Percentiles rank a stretch among this genome's conserved stretches.
Evolutionary conservation across 2,113 vertebrate genomes (phyloP).

Genomic region (Ariopsis seemanni): DNA sequence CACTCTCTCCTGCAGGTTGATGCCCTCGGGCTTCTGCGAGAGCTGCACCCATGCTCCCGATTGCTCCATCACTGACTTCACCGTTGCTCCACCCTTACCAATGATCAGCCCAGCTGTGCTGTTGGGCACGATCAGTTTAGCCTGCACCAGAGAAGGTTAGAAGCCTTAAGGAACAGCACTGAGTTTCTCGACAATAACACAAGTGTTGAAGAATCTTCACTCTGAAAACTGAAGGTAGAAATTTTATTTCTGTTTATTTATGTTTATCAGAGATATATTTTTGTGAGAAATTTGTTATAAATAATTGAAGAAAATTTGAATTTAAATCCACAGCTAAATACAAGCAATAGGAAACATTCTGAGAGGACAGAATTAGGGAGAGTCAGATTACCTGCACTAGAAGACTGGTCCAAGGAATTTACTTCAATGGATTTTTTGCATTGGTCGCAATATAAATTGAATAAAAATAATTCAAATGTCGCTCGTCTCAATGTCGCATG

Average conservation of each 20-base stretch:
- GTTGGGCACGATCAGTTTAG: slow-evolving; percentile 92
- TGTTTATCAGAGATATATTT: not conserved
- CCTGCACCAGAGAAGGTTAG: slow-evolving; percentile 68
- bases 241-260: not conserved
- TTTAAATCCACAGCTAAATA: not conserved
- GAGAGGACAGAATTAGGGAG: not conserved
- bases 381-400: not conserved
- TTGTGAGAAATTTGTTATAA: not conserved
- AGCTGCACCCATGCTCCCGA: slow-evolving; percentile 94
- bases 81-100: slow-evolving; percentile 88
- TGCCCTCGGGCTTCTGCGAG: slow-evolving; percentile 90
- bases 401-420: not conserved
- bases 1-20: slow-evolving; percentile 92
- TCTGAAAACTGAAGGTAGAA: not conserved
- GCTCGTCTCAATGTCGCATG: not conserved
- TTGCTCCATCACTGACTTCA: slow-evolving; percentile 93
- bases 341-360: not conserved
- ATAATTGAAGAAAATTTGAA: not conserved
- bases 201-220: not conserved
- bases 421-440: not conserved
- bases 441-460: not conserved
- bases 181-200: slow-evolving; percentile 1
- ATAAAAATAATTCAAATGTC: not conserved
- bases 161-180: slow-evolving; percentile 25
- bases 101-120: slow-evolving; percentile 92